Percentiles rank a stretch among this genome's conserved stretches.
Evolutionary conservation across 1,140 invertebrate species (phyloP).

Genomic region (Batillaria attramentaria): DNA sequence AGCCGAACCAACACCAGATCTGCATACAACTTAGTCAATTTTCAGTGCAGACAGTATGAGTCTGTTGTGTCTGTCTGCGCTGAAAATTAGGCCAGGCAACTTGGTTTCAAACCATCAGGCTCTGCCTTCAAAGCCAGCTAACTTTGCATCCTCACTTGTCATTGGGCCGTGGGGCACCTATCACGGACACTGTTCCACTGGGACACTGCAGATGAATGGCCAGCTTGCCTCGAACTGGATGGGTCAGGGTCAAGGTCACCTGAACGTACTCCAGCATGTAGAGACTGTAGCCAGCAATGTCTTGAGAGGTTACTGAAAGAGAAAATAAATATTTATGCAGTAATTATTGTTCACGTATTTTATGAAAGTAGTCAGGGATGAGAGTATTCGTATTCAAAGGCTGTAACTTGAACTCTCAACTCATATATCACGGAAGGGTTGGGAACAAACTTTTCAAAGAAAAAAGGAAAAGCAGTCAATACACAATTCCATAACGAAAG

Average conservation of each 20-base stretch:
- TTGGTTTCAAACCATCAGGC: background rate
- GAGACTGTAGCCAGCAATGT: constrained; percentile 60
- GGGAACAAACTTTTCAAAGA: too few relatives aligned
- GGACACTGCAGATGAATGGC: constrained; percentile 77
- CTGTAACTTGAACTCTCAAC: too few relatives aligned
- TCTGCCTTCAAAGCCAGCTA: background rate
- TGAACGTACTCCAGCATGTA: constrained; percentile 90
- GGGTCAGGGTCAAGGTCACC: constrained; percentile 70
- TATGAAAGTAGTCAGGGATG: background rate
- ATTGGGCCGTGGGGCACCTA: constrained; percentile 54
- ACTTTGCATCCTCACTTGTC: constrained; percentile 50
- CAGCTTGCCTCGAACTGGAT: constrained; percentile 88
- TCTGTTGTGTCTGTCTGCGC: too few relatives aligned
- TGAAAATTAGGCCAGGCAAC: too few relatives aligned
- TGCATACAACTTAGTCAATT: too few relatives aligned
- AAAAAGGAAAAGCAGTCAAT: too few relatives aligned
- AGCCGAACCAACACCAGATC: too few relatives aligned
- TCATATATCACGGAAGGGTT: too few relatives aligned
- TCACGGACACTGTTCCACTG: constrained; percentile 60
- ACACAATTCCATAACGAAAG: too few relatives aligned
- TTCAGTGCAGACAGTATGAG: too few relatives aligned
- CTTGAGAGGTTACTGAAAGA: constrained; percentile 55
- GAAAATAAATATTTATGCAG: background rate
- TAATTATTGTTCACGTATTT: background rate
- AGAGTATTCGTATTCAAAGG: too few relatives aligned